Conservation (phyloP, 2,113 vertebrate species). For the Nesospiza acunhae region DNA sequence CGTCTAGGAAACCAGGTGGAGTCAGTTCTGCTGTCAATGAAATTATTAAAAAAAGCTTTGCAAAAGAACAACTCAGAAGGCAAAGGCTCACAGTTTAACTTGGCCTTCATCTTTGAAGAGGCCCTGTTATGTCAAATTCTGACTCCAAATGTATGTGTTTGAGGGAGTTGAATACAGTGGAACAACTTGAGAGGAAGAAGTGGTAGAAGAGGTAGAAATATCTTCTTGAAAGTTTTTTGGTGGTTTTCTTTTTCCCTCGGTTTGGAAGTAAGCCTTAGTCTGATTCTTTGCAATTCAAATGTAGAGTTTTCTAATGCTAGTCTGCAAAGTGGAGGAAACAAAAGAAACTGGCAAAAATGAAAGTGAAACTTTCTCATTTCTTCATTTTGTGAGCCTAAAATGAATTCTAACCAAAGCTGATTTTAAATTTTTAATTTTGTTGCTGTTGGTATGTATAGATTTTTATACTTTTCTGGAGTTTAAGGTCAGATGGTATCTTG, state of each 20-base stretch:
- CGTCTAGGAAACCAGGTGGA: background rate
- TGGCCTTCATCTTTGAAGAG: background rate
- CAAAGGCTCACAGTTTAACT: background rate
- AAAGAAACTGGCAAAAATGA: slow-evolving; percentile 45
- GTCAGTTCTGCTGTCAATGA: background rate
- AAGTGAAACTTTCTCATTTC: slow-evolving; percentile 27
- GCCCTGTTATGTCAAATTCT: background rate
- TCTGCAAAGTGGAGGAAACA: background rate
- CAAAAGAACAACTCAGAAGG: background rate
- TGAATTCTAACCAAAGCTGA: background rate
- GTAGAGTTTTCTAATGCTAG: background rate
- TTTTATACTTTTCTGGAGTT: background rate
- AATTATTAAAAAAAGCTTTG: background rate
- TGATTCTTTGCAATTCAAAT: slow-evolving; percentile 28
- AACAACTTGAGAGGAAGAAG: background rate
- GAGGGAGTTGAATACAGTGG: background rate
- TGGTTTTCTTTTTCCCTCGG: background rate
- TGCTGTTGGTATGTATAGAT: background rate
- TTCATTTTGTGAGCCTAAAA: background rate
- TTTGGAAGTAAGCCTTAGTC: background rate
- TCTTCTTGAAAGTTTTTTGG: background rate
- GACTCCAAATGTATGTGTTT: background rate
- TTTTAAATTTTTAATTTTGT: background rate
- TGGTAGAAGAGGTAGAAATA: background rate
- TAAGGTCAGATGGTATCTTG: background rate